Evolutionary conservation across 2,888 invertebrate species (phyloP), one percentile per base, ranked within the genome.

Genomic region (Apoderus coryli): DNA sequence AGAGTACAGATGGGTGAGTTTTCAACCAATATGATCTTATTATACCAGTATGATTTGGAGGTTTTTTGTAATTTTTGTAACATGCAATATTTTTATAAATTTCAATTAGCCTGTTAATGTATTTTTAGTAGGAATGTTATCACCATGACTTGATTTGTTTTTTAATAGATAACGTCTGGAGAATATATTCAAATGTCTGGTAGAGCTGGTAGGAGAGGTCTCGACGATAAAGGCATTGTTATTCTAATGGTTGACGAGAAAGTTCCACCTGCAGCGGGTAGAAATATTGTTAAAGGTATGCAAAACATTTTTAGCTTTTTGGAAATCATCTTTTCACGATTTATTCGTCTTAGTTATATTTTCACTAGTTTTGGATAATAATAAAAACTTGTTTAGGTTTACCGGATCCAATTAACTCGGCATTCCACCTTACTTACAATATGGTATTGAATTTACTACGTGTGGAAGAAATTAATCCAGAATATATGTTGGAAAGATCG

Each of bases 161-260:
- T n/a, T 35, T 45, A 53, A 6, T 44, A 76, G 71, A 67, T 90
- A 34, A 80, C 90, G 1, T 95, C 95, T 1, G 98, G 98, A 4
- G 98, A 99, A 60, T 99, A 98, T 53, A 96, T 99, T 43, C 98
- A 99, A 60, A 98, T 99, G 98, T 90, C 95, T 7, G 98, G 99
- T 1, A 72, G 99, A 40, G 98, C 98, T 1, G 99, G 98, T 2
- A 73, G 98, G 32, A 73, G 98, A 56, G 96, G 98, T 33, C 63
- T 95, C 26, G 98, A 98, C 56, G 93, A 95, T 57, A 86, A 89
- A 57, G 47, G 47, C 40, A 92, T 96, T 33, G 96, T 98, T 4
- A 96, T 99, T 43, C 66, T 98, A 25, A 98, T 98, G 92, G 80
- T 98, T 10, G 96, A 98, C 56, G 90, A 96, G 60, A 88, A 90